Evolutionary conservation across 2,888 invertebrate species (phyloP).

Genomic region (Drosophila lacicola): DNA sequence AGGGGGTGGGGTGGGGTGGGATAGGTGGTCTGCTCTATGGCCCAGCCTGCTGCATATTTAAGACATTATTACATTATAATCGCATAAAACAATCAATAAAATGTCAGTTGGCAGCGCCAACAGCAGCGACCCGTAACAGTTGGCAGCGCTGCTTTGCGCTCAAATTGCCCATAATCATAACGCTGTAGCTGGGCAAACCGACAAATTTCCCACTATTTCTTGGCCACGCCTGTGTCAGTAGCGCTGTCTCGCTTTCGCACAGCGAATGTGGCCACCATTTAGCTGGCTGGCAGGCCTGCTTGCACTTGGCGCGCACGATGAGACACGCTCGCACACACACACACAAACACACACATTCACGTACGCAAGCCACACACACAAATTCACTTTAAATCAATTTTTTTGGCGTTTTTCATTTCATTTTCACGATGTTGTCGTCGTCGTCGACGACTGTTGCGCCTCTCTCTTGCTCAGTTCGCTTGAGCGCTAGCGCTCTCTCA

Average conservation of each 20-base stretch:
- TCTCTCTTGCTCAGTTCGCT: slow-evolving; percentile 29
- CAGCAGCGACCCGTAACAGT: slow-evolving; percentile 21
- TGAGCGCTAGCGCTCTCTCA: slow-evolving; percentile 25
- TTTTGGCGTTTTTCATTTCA: slow-evolving; percentile 79
- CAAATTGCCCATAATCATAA: slow-evolving; percentile 73
- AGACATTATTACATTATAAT: slow-evolving; percentile 82
- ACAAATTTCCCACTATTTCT: slow-evolving; percentile 78
- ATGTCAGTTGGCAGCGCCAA: slow-evolving; percentile 60
- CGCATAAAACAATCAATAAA: slow-evolving; percentile 83
- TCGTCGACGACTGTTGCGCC: slow-evolving; percentile 67
- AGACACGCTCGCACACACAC: slow-evolving; percentile 3
- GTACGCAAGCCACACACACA: slow-evolving; percentile 45
- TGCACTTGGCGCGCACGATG: not conserved
- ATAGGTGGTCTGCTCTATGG: slow-evolving; percentile 5
- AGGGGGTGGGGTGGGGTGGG: slow-evolving; percentile 3
- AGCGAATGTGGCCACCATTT: not conserved
- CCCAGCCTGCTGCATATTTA: slow-evolving; percentile 64
- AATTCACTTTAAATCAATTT: slow-evolving; percentile 79
- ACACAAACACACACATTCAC: slow-evolving; percentile 3
- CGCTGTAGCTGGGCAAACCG: slow-evolving; percentile 10
- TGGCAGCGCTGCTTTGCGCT: slow-evolving; percentile 33
- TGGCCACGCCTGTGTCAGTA: slow-evolving; percentile 62
- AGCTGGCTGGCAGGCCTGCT: slow-evolving; percentile 13
- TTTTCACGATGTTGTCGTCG: slow-evolving; percentile 62
- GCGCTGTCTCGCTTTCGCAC: slow-evolving; percentile 40